Base-by-base conservation (phyloP, 1,140 invertebrate genomes). In the Xylocopa sonorina region DNA sequence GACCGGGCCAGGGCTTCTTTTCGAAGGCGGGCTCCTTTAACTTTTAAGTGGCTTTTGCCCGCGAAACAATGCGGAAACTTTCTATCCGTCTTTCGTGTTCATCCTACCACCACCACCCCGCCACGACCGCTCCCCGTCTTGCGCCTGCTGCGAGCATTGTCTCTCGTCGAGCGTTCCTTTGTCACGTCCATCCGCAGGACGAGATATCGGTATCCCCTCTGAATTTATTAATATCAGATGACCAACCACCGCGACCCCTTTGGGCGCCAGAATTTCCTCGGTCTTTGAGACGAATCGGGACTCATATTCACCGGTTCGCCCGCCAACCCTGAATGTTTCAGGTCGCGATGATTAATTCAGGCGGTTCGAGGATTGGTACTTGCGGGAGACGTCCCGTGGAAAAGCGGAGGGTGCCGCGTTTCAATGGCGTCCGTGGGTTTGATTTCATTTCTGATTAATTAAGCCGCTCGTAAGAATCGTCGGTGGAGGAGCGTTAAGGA, bases 1-100 rank as follows among this genome's bases (percentile, higher is more conserved):
- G 16, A 53, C 74, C 57, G 27, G 38, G 12, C 62, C 21, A 77
- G 50, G 43, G 51, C 73, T 76, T 58, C 63, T 76, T 84, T 69
- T 77, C n/a, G n/a, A 83, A 83, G 84, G 67, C 80, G 83, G 82
- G 62, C 84, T 87, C 51, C 83, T 86, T 85, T 85, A 88, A 89
- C 84, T 89, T 89, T 89, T 83, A 89, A 90, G 82, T 86, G 78
- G 83, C 82, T 88, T 84, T 81, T 63, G 69, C 68, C 32, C 68
- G 62, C 68, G 64, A 88, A 87, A 89, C 87, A 89, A 89, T 88
- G 80, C 81, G 63, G 81, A 84, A 81, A 81, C 75, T 88, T 84
- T 85, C 63, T 75, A 69, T 57, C 82, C 41, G 80, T 24, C 68
- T 76, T 16, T 68, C 32, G 51, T 51, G n/a, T 75, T 73, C 71